Percentiles rank a stretch among this genome's conserved stretches.
These are phyloP conservation scores for Podarcis muralis DNA, from an alignment of 2,113 vertebrate genomes.

Conservation along the genomic window DNA sequence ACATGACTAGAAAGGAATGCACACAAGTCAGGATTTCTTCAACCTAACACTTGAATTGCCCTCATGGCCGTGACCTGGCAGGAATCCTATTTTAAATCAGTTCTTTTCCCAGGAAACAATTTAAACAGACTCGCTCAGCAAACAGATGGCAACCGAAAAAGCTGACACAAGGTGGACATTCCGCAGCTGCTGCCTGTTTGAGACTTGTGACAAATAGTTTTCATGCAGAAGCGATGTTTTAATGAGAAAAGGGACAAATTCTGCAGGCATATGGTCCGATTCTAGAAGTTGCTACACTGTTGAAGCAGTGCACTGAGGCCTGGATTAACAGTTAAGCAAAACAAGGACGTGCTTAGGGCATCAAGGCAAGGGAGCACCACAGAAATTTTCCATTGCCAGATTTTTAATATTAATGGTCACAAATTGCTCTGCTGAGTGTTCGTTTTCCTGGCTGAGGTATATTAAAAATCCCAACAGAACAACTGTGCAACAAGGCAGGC, in stretches of 20 bases:
- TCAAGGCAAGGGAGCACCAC: too few relatives aligned
- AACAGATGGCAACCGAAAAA: constrained; percentile 3
- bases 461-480: too few relatives aligned
- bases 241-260: not conserved
- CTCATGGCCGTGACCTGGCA: not conserved
- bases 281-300: not conserved
- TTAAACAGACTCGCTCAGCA: not conserved
- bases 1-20: not conserved
- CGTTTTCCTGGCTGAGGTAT: too few relatives aligned
- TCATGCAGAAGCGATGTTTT: not conserved
- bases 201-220: not conserved
- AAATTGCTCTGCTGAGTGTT: too few relatives aligned
- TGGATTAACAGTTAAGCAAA: too few relatives aligned
- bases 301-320: not conserved
- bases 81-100: not conserved
- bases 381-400: too few relatives aligned
- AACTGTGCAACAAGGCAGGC: too few relatives aligned
- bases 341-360: too few relatives aligned
- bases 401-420: too few relatives aligned
- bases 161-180: not conserved
- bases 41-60: not conserved
- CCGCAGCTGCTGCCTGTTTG: not conserved
- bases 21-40: not conserved
- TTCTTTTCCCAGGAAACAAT: not conserved
- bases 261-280: not conserved